Evolutionary conservation across 2,797 vertebrate species (phyloP).

Genomic region (Discoglossus pictus): DNA sequence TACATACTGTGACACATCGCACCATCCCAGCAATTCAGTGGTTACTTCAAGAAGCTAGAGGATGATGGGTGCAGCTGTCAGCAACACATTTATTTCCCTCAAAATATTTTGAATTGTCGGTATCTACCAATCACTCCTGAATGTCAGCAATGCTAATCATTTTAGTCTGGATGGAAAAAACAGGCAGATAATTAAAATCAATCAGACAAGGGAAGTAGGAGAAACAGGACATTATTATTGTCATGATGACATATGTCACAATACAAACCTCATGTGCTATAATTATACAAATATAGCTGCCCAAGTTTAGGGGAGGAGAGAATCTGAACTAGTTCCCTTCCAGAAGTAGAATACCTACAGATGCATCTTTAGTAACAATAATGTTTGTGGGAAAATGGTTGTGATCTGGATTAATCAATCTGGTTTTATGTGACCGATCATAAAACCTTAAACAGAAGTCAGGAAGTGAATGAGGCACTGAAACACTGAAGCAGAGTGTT

Average conservation of each 20-base stretch:
- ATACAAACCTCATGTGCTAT: background rate
- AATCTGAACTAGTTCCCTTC: too few species aligned
- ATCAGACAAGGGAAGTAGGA: constrained; percentile 19
- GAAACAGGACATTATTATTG: background rate
- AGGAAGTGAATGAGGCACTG: too few species aligned
- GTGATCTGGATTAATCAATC: too few species aligned
- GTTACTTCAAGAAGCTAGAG: background rate
- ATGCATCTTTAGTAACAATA: too few species aligned
- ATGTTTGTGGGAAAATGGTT: too few species aligned
- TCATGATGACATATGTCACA: background rate
- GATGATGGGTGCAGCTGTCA: background rate
- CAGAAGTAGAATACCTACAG: too few species aligned
- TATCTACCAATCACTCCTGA: constrained; percentile 20
- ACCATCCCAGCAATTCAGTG: background rate
- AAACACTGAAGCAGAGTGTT: too few species aligned
- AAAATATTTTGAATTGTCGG: constrained; percentile 7
- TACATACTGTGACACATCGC: too few species aligned
- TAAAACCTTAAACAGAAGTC: too few species aligned
- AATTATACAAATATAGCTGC: too few species aligned
- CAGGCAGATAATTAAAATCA: constrained; percentile 14
- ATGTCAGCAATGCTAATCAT: constrained; percentile 23
- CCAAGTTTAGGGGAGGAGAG: too few species aligned
- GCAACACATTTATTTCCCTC: background rate
- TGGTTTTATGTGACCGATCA: too few species aligned
- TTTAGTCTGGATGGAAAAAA: constrained; percentile 13